Evolutionary conservation across 2,888 invertebrate genomes (phyloP), one percentile per base, ranked within the genome.

Genomic region (Eupsilia transversa): DNA sequence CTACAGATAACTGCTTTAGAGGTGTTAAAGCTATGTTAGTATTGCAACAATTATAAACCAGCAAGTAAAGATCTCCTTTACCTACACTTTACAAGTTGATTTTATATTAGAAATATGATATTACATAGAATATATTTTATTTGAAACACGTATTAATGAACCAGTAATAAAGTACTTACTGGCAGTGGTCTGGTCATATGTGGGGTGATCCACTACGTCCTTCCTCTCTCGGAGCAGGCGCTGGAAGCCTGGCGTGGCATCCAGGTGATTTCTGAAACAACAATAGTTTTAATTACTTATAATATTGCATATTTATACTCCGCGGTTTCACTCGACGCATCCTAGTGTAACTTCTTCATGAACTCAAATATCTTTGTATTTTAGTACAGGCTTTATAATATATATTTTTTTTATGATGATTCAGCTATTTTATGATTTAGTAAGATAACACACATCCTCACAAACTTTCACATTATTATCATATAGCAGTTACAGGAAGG

Each of bases 251-350:
- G 87, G 82, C 3, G 89, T 87, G 20, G 87, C 80, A 49, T 91
- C 90, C 69, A 88, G 67, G 68, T 87, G 87, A 65, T 85, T 91
- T 70, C 92, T 92, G 89, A 3, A 92, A 92, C 74, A 56, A n/a
- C 1, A n/a, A 35, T 35, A 65, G 10, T 49, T 46, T 30, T 9
- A 3, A 33, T 46, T 49, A 33, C 33, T 23, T 5, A 43, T 63
- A 30, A 43, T 43, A 63, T 64, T 33, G 14, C 1, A n/a, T n/a
- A n/a, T n/a, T 33, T 33, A 33, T 46, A 46, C 9, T 33, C 14
- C 14, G 30, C 23, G 9, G 23, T 17, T 23, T 23, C 30, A 27
- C 41, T 43, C 30, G 38, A 10, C 27, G 9, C 14, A 33, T 49
- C 30, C 46, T 33, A 30, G 2, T 46, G 30, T 1, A 46, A 30